A percentile compares a stretch with the other conserved stretches of the same genome.
These are phyloP conservation scores for Campaea margaritaria DNA, from an alignment of 2,888 invertebrate genomes.

Conservation along the genomic window DNA sequence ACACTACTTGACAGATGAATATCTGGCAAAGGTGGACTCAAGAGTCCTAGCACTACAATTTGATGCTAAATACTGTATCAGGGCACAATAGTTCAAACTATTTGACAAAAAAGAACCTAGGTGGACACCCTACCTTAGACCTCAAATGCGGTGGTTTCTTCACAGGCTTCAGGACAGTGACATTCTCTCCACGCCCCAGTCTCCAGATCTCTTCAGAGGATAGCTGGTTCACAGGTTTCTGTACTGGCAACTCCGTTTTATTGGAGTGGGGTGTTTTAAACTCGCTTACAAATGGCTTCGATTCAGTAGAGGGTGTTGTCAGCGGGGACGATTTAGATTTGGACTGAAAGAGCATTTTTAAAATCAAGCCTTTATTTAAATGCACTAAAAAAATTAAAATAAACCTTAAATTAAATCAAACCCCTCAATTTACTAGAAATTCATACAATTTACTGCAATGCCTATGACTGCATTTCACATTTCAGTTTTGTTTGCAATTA, in stretches of 20 bases:
- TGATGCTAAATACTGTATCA: no score
- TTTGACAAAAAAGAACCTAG: not conserved
- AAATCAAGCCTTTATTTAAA: no score
- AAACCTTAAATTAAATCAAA: no score
- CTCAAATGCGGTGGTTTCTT: constrained; percentile 87
- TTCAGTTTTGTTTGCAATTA: no score
- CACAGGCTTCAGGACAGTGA: constrained; percentile 78
- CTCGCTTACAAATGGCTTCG: constrained; percentile 45
- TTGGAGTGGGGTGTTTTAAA: constrained; percentile 52
- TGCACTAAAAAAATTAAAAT: no score
- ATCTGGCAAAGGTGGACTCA: no score
- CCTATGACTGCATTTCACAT: no score
- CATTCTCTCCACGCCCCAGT: constrained; percentile 69
- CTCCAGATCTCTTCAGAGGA: constrained; percentile 61
- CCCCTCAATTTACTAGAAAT: no score
- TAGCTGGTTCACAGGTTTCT: constrained; percentile 18
- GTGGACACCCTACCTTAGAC: constrained; percentile 87
- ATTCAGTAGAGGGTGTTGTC: constrained; percentile 60
- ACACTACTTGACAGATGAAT: no score
- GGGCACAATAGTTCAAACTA: not conserved
- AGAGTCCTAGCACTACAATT: no score
- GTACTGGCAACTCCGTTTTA: constrained; percentile 49
- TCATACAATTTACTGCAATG: no score
- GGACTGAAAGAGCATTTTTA: constrained; percentile 54
- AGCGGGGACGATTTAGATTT: constrained; percentile 78